Conservation (phyloP, 2,888 invertebrate genomes). For the Prostheceraeus crozeri region DNA sequence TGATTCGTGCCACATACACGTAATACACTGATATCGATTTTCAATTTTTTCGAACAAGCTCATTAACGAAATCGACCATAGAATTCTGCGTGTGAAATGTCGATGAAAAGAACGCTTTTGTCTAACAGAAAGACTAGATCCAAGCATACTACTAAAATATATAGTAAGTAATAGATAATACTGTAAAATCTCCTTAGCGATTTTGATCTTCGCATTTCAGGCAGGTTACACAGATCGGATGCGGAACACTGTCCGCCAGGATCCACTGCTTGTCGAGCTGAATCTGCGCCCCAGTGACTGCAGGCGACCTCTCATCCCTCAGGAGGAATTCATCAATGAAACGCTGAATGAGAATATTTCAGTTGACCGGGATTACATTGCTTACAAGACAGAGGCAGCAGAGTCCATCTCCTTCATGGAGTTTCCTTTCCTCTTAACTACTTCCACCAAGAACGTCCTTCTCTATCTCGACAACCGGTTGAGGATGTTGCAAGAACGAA, state of each 20-base stretch:
- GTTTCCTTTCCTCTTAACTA: conserved; percentile 79
- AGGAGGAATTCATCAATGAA: conserved; percentile 87
- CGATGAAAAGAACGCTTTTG: too few species aligned
- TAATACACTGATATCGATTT: too few species aligned
- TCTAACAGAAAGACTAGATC: too few species aligned
- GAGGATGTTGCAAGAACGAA: conserved; percentile 82
- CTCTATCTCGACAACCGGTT: conserved; percentile 87
- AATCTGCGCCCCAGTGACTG: conserved; percentile 71
- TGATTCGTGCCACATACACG: too few species aligned
- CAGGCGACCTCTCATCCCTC: conserved; percentile 72
- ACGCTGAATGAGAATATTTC: conserved; percentile 63
- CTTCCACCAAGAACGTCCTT: conserved; percentile 80
- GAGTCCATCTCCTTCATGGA: conserved; percentile 72
- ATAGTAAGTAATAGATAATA: too few species aligned
- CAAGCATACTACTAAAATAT: too few species aligned
- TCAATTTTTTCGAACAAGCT: too few species aligned
- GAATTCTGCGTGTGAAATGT: too few species aligned
- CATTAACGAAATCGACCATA: too few species aligned
- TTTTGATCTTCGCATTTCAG: too few species aligned
- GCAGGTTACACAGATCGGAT: not conserved
- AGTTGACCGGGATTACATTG: not conserved
- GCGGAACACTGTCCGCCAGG: not conserved
- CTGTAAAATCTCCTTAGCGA: too few species aligned
- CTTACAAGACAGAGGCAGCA: not conserved
- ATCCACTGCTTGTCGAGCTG: conserved; percentile 56